phyloP scores from a whole-genome alignment of 2,113 vertebrate genomes.

The Pica pica region DNA sequence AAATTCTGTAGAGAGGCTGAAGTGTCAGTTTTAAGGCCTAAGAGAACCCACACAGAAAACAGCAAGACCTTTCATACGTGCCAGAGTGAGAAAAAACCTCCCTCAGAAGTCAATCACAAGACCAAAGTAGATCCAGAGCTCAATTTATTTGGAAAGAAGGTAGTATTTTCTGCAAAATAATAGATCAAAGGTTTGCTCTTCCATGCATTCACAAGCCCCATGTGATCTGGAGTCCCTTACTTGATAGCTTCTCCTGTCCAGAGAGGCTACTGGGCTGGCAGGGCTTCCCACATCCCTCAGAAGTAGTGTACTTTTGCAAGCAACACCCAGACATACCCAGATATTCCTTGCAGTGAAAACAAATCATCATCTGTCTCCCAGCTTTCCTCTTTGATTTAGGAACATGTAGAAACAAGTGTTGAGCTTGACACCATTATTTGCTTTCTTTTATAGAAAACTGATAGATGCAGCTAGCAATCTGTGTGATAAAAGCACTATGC shows the following conservation, averaged over 20 bases:
- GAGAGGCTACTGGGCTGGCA: not conserved
- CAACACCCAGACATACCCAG: not conserved
- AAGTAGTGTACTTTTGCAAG: not conserved
- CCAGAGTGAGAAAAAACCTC: not conserved
- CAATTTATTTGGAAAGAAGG: not conserved
- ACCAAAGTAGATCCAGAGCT: not conserved
- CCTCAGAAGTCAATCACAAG: not conserved
- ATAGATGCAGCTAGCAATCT: not conserved
- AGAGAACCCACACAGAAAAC: not conserved
- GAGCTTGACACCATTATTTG: not conserved
- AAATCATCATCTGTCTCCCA: not conserved
- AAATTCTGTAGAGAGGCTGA: not conserved
- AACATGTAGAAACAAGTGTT: not conserved
- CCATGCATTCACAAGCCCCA: not conserved
- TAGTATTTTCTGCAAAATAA: not conserved
- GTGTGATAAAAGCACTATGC: not conserved
- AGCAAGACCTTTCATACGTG: not conserved
- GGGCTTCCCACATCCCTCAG: not conserved
- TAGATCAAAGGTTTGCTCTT: not conserved
- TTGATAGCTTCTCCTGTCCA: not conserved
- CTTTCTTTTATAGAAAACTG: not conserved
- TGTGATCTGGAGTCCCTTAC: not conserved
- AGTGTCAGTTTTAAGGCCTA: not conserved
- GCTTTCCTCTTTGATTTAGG: not conserved
- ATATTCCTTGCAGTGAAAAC: not conserved